Evolutionary conservation across 2,888 invertebrate species (phyloP), one percentile per base, ranked within the genome.

Genomic region (Copidosoma aretas): DNA sequence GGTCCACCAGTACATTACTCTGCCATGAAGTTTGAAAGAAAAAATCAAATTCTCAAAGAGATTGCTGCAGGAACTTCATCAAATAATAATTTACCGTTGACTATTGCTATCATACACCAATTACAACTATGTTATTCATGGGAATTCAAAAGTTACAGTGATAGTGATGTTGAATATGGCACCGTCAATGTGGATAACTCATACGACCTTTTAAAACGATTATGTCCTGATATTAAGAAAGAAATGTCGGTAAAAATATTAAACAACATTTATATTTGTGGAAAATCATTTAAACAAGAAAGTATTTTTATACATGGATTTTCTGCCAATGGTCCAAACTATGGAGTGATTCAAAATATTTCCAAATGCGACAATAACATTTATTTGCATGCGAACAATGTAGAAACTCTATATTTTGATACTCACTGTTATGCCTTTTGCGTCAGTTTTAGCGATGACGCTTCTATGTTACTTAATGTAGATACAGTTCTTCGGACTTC

Each of bases 11-110:
- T 15, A n/a, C 59, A 59, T 8, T 59, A 22, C 17, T 59, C 59
- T 17, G 15, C 59, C 1, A n/a, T 43, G n/a, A 25, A 10, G 17
- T 41, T 43, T 19, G 46, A 61, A 54, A 59, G 60, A 14, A 68
- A 68, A 32, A 71, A 67, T 25, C 64, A 61, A 60, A 52, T 60
- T 39, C 41, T 73, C 15, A 71, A 73, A 66, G 69, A 71, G 53
- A 52, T 56, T 53, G 68, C 67, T 17, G 21, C 41, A 51, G 60
- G 53, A 58, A 69, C 60, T 58, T 25, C 58, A 25, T 69, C 58
- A 17, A 71, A 64, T 65, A 24, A 62, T 2, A 67, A 71, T 59
- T 51, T 67, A 24, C 67, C 69, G 1, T 57, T 68, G 14, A 63
- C 69, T 52, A 67, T 71, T 24, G 60, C 65, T 10, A 64, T 69